These are phyloP conservation scores for Lasiommata megera DNA, from an alignment of 2,888 invertebrate genomes.

Conservation along the genomic window DNA sequence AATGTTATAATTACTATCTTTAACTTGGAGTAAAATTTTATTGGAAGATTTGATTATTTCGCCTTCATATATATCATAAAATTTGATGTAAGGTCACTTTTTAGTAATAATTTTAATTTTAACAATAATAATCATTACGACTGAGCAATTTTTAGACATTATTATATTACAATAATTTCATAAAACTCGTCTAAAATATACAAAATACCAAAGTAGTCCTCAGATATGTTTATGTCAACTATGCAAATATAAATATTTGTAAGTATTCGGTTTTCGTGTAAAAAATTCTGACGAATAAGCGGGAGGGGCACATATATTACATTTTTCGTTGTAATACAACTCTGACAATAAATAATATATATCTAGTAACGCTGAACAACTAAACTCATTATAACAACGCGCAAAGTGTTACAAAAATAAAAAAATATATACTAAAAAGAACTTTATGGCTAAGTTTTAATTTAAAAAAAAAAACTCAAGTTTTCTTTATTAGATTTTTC, in stretches of 20 bases:
- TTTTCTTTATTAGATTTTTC: too few relatives aligned
- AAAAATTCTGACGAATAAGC: conserved; percentile 1
- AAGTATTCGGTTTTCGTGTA: neutral
- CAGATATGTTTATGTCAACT: conserved; percentile 25
- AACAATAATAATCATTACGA: conserved; percentile 31
- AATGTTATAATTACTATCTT: conserved; percentile 18
- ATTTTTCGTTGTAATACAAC: conserved; percentile 73
- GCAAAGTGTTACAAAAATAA: conserved; percentile 22
- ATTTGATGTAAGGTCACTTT: conserved; percentile 43
- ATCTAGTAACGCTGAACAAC: conserved; percentile 76
- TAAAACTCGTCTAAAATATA: conserved; percentile 30
- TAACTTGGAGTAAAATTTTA: conserved; percentile 4
- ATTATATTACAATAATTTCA: conserved; percentile 26
- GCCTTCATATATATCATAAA: conserved; percentile 26
- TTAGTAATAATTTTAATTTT: conserved; percentile 37
- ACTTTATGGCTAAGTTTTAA: too few relatives aligned
- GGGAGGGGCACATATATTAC: conserved; percentile 35
- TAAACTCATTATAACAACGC: conserved; percentile 47
- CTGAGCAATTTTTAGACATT: conserved; percentile 33
- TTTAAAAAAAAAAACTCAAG: too few relatives aligned
- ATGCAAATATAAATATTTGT: neutral
- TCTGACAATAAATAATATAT: conserved; percentile 68
- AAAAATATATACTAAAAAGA: neutral
- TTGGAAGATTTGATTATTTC: conserved; percentile 24
- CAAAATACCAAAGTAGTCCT: conserved; percentile 11